Conservation (phyloP, 2,797 vertebrate species). For the Megalops cyprinoides region DNA sequence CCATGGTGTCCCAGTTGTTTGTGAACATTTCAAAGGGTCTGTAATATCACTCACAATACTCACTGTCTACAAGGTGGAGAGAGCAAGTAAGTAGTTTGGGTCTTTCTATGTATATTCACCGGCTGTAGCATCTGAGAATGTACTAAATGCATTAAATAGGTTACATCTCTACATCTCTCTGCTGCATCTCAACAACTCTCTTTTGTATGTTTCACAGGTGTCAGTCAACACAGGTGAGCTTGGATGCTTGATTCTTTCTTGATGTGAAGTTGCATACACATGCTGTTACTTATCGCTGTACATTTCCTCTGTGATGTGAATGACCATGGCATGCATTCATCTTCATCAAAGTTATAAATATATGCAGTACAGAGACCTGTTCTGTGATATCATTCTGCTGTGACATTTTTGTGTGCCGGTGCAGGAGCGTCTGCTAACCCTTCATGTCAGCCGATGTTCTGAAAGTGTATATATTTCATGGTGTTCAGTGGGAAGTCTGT, state of each 20-base stretch:
- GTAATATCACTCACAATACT: too few species aligned
- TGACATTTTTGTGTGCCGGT: not conserved
- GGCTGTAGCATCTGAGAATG: too few species aligned
- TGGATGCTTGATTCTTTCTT: not conserved
- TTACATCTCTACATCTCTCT: too few species aligned
- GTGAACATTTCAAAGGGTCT: too few species aligned
- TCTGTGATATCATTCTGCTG: too few species aligned
- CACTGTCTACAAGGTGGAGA: too few species aligned
- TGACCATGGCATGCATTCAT: not conserved
- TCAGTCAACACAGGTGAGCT: slow-evolving; percentile 6
- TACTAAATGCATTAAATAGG: too few species aligned
- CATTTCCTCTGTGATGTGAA: not conserved
- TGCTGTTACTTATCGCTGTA: not conserved
- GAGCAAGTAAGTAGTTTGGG: too few species aligned
- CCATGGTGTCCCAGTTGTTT: too few species aligned
- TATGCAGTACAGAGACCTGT: not conserved
- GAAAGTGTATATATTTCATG: not conserved
- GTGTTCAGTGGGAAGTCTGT: not conserved
- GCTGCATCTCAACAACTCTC: not conserved
- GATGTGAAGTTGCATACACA: not conserved
- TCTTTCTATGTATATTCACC: too few species aligned
- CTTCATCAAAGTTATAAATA: not conserved
- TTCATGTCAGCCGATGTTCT: not conserved
- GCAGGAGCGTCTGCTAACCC: not conserved
- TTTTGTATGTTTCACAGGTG: slow-evolving; percentile 13